phyloP scores from a whole-genome alignment of 2,888 invertebrate species.

The Plebejus anna region DNA sequence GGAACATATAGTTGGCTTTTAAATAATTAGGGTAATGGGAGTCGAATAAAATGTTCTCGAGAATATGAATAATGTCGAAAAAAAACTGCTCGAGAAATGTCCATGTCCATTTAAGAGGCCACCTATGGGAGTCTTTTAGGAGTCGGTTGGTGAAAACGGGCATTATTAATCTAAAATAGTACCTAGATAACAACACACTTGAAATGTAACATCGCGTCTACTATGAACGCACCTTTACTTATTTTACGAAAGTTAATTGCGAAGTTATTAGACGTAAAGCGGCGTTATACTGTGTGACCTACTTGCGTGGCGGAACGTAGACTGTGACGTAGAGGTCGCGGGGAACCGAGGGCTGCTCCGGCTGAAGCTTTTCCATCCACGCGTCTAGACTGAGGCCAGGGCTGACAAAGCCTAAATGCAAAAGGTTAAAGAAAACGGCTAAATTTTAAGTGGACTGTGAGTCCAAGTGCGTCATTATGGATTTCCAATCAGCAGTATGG shows the following conservation, averaged over 20 bases:
- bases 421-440: not conserved
- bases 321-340: constrained; percentile 20
- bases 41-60: too few relatives aligned
- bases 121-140: too few relatives aligned
- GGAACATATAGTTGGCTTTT: too few relatives aligned
- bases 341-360: not conserved
- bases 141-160: too few relatives aligned
- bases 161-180: not conserved
- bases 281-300: constrained; percentile 13
- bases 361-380: constrained; percentile 22
- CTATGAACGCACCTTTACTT: not conserved
- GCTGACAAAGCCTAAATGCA: constrained; percentile 8
- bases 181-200: not conserved
- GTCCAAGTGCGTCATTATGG: too few relatives aligned
- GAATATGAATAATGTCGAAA: too few relatives aligned
- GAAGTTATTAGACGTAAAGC: not conserved
- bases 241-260: constrained; percentile 5
- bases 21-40: too few relatives aligned
- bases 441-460: too few relatives aligned
- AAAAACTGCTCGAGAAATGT: too few relatives aligned
- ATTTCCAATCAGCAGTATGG: too few relatives aligned
- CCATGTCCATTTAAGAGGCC: too few relatives aligned
- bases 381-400: constrained; percentile 15
- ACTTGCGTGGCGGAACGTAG: constrained; percentile 3
- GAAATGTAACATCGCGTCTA: not conserved